Conservation (phyloP, 2,113 vertebrate species). For the Anolis sagrei region DNA sequence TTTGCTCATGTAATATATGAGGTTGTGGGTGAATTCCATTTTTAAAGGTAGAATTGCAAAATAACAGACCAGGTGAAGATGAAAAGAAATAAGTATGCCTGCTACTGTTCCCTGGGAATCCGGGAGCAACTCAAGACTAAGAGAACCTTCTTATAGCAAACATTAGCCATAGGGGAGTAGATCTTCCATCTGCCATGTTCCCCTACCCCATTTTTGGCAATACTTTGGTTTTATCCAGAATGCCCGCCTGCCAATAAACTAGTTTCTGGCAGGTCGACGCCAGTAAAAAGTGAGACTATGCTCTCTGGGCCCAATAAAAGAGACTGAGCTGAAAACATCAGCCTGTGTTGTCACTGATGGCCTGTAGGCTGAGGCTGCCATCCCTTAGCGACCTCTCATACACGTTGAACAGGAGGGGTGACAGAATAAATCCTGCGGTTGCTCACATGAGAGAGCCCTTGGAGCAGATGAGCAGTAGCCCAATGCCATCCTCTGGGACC, state of each 20-base stretch:
- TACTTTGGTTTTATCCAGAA: constrained; percentile 25
- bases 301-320: constrained; percentile 37
- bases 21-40: background rate
- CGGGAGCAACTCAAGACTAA: constrained; percentile 41
- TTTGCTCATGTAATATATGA: background rate
- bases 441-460: constrained; percentile 44
- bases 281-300: constrained; percentile 37
- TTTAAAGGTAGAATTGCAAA: constrained; percentile 25
- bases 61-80: constrained; percentile 52
- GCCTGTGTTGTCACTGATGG: constrained; percentile 4
- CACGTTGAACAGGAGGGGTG: constrained; percentile 57
- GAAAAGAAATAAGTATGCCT: constrained; percentile 45
- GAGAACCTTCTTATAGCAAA: constrained; percentile 32
- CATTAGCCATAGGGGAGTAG: constrained; percentile 26
- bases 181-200: background rate
- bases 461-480: constrained; percentile 47
- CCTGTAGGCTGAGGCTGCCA: constrained; percentile 35
- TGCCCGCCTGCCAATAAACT: constrained; percentile 26
- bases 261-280: constrained; percentile 31
- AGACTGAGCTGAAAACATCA: constrained; percentile 43
- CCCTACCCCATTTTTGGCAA: background rate
- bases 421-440: constrained; percentile 51
- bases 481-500: constrained; percentile 42
- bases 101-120: constrained; percentile 39
- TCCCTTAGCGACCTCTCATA: constrained; percentile 49